phyloP scores from a whole-genome alignment of 2,113 vertebrate species.

The Rhinogobius similis region DNA sequence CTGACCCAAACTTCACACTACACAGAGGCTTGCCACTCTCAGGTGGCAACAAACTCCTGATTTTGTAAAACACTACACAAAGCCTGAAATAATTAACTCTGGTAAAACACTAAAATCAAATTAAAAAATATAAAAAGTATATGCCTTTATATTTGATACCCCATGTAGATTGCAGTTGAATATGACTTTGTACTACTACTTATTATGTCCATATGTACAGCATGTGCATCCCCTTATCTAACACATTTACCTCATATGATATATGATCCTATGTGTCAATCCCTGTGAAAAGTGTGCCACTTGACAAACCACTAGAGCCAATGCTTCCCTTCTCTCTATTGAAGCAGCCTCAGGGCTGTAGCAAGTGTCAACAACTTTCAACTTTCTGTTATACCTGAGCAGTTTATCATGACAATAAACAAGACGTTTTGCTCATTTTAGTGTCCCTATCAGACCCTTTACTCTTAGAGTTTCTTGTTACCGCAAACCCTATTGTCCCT shows the following conservation, averaged over 20 bases:
- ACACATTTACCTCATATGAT: slow-evolving; percentile 67
- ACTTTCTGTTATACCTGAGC: slow-evolving; percentile 16
- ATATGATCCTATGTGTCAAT: slow-evolving; percentile 49
- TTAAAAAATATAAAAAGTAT: slow-evolving; percentile 31
- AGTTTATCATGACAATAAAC: slow-evolving; percentile 64
- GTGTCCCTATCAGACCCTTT: slow-evolving; percentile 11
- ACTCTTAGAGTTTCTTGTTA: slow-evolving; percentile 5
- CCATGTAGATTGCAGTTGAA: slow-evolving; percentile 39
- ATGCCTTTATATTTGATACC: slow-evolving; percentile 25
- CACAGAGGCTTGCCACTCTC: slow-evolving; percentile 32
- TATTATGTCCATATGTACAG: slow-evolving; percentile 67
- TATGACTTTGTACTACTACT: slow-evolving; percentile 47
- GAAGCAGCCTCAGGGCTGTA: background rate
- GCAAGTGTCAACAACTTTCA: slow-evolving; percentile 24
- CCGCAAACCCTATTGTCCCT: background rate
- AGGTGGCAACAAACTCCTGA: slow-evolving; percentile 32
- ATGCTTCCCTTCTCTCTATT: slow-evolving; percentile 5
- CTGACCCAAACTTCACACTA: slow-evolving; percentile 32
- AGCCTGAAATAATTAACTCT: slow-evolving; percentile 25
- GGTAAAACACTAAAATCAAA: slow-evolving; percentile 30
- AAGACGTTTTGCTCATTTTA: slow-evolving; percentile 54
- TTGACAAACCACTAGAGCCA: slow-evolving; percentile 29
- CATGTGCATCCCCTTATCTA: slow-evolving; percentile 62
- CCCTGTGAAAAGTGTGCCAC: slow-evolving; percentile 53
- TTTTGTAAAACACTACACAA: slow-evolving; percentile 14